Evolutionary conservation across 2,797 vertebrate species (phyloP).

Genomic region (Anomalospiza imberbis): DNA sequence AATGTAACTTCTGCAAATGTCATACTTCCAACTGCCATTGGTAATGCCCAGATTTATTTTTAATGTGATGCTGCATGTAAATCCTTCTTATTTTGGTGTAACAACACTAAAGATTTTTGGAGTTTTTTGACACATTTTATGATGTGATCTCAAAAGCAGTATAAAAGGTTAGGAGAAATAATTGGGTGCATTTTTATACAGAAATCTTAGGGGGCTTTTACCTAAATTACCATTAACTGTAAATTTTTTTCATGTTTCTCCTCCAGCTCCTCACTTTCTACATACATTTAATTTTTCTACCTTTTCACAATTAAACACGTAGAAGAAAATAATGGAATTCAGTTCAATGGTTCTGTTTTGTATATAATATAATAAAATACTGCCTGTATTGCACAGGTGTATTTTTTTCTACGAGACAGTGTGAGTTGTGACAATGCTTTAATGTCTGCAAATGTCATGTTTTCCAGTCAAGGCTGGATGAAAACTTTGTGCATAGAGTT

Average conservation of each 20-base stretch:
- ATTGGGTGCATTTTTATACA: not conserved
- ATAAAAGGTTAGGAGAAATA: not conserved
- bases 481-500: not conserved
- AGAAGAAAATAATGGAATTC: not conserved
- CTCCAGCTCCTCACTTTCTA: not conserved
- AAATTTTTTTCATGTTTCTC: not conserved
- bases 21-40: not conserved
- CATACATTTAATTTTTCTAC: not conserved
- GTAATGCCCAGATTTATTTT: not conserved
- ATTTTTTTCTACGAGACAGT: not conserved
- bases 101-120: not conserved
- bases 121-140: not conserved
- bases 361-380: no score
- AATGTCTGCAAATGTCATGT: not conserved
- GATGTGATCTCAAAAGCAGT: not conserved
- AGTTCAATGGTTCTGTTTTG: not conserved
- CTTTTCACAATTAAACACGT: not conserved
- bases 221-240: not conserved
- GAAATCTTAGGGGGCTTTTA: not conserved
- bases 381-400: not conserved
- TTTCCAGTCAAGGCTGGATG: not conserved
- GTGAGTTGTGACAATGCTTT: not conserved
- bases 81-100: not conserved
- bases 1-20: not conserved
- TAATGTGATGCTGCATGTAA: not conserved